These are phyloP conservation scores for Calameuta idolon DNA, from an alignment of 2,888 invertebrate genomes.

Conservation along the genomic window DNA sequence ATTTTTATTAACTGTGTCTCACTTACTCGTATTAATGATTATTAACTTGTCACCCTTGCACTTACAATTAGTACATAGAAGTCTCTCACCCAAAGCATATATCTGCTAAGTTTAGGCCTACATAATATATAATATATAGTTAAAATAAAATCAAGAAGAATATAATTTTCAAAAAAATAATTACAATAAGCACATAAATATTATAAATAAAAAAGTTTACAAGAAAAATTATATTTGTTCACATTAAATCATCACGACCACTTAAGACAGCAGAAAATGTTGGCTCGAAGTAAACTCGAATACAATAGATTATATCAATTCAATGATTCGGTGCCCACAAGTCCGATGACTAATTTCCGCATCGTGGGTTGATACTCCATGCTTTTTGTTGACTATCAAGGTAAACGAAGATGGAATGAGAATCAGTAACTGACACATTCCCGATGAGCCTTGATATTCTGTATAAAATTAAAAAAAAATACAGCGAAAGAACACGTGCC, in stretches of 20 bases:
- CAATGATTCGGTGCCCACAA: conserved; percentile 49
- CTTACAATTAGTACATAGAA: background rate
- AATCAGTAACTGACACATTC: background rate
- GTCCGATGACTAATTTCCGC: conserved; percentile 50
- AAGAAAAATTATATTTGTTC: background rate
- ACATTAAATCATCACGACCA: background rate
- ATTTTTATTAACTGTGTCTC: background rate
- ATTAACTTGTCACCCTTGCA: background rate
- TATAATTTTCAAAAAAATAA: background rate
- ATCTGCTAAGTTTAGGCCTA: background rate
- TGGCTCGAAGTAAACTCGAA: conserved; percentile 34
- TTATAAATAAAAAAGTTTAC: too few relatives aligned
- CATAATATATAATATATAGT: background rate
- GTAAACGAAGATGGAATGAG: background rate
- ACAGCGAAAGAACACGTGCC: background rate
- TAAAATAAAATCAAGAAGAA: background rate
- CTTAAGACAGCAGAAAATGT: background rate
- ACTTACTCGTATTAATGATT: background rate
- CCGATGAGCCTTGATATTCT: background rate
- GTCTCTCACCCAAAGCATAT: background rate
- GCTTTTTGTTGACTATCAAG: background rate
- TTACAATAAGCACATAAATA: too few relatives aligned
- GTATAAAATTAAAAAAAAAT: background rate
- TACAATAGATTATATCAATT: conserved; percentile 55
- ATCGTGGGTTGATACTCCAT: conserved; percentile 28